Evolutionary conservation across 2,113 vertebrate species (phyloP), one percentile per base, ranked within the genome.

Genomic region (Illadopsis cleaveri): DNA sequence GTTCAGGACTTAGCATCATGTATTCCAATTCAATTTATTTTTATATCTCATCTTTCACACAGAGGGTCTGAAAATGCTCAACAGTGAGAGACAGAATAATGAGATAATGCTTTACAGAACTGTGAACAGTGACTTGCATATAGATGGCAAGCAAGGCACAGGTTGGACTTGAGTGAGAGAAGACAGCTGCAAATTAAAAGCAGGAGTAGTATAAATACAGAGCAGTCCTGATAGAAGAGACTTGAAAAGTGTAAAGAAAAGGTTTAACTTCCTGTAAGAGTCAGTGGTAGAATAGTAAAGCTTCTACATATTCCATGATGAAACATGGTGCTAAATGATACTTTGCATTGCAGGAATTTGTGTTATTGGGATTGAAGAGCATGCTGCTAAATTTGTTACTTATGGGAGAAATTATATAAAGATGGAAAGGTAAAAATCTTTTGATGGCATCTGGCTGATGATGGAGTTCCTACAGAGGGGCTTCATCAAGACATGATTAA

Each of bases 1-100:
- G 92, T 95, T 95, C 90, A 94, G 90, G 92, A 61, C 71, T 89
- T 68, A 84, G 86, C 80, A 93, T 90, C 82, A 21, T 89, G 92
- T 93, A 89, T 94, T 95, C 82, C 72, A 86, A 82, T 84, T 92
- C 90, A 90, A 96, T 96, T 96, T 96, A 94, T 96, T 97, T 95
- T 96, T 97, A 71, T 93, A 82, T 93, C 90, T 96, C 88, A 81
- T 96, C 88, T 86, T 95, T 94, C 96, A 89, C 82, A 71, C 51
- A 45, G 79, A 86, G 53, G 40, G 83, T 90, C 94, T 96, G 77
- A 96, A 96, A 96, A 94, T 84, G 31, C 80, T 94, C 65, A 81
- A 45, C 40, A 82, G 93, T 50, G 86, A 96, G 94, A 96, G 96
- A 93, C 93, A 72, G 93, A 96, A 93, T 96, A 95, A 93, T 93